Base-by-base conservation (phyloP, 2,888 invertebrate genomes). In the Hydrotaea cyrtoneurina region DNA sequence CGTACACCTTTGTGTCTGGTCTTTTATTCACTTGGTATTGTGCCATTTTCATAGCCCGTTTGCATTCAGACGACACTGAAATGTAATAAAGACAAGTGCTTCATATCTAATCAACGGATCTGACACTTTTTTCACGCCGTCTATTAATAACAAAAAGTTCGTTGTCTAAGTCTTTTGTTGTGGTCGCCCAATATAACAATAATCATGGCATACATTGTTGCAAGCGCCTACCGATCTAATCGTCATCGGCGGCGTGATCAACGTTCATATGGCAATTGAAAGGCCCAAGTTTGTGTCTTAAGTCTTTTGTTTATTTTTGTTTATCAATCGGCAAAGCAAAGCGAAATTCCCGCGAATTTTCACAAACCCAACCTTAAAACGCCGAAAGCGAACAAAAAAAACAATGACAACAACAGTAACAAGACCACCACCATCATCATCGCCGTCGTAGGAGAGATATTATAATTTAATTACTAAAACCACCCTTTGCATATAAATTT, bases 401-500 rank as follows among this genome's bases (percentile, higher is more conserved):
- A 31, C 7, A 7, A 7, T 7, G 7, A 31, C 31, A 31, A 31
- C 31, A 31, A 31, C 31, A 31, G 31, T 7, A 31, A 31, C 31
- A 31, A 2, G 3, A 31, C 31, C 31, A 31, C 2, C 31, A 31
- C 7, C 31, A 31, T 31, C 31, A 31, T 31, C 31, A 31, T 31
- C 31, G 2, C 31, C 31, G 31, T 31, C 31, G 31, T 31, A 31
- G 31, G n/a, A 69, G 13, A 69, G 69, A 21, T 46, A 69, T 46
- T 69, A 23, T 46, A 69, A 46, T 69, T 69, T 69, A 69, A 69
- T 69, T 69, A 46, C 69, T 19, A 21, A 46, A 21, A 15, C 69
- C 46, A 69, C 21, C 69, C 46, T 13, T 46, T n/a, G 69, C 69
- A 69, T 69, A 69, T 23, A 69, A 69, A 69, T 46, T 46, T 69